phyloP scores from a whole-genome alignment of 2,113 vertebrate genomes.

The Sterna hirundo region DNA sequence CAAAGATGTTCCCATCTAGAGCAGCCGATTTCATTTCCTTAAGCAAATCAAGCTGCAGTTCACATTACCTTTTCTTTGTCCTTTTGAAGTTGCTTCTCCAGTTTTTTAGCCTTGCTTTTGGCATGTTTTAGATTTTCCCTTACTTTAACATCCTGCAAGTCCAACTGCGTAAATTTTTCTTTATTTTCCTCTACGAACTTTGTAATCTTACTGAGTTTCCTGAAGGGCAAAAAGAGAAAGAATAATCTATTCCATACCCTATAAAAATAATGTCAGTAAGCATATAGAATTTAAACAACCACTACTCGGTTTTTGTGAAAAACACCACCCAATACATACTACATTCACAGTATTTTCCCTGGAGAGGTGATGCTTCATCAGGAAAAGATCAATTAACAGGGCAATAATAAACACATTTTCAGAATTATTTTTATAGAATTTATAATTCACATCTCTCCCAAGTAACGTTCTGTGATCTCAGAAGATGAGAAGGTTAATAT shows the following conservation, averaged over 20 bases:
- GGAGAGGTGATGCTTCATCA: neutral
- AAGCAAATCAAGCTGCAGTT: neutral
- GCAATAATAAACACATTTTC: neutral
- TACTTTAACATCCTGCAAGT: conserved; percentile 93
- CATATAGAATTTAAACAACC: neutral
- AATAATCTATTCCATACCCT: neutral
- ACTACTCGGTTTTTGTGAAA: neutral
- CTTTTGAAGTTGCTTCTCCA: conserved; percentile 92
- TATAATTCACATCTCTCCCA: neutral
- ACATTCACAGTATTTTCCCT: neutral
- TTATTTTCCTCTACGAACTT: conserved; percentile 89
- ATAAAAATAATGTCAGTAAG: neutral
- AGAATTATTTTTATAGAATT: neutral
- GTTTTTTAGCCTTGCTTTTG: conserved; percentile 89
- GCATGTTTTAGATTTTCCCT: conserved; percentile 93
- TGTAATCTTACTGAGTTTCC: conserved; percentile 86
- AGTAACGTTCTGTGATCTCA: neutral
- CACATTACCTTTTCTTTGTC: conserved; percentile 90
- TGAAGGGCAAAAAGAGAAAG: conserved; percentile 42
- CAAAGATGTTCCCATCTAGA: neutral
- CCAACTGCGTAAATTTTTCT: conserved; percentile 90
- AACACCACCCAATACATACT: neutral
- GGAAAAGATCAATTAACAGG: neutral
- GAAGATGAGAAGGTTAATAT: neutral
- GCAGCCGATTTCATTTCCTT: neutral